Percentiles rank a stretch among this genome's conserved stretches.
phyloP scores from a whole-genome alignment of 2,113 vertebrate species.

The Rallus limicola region DNA sequence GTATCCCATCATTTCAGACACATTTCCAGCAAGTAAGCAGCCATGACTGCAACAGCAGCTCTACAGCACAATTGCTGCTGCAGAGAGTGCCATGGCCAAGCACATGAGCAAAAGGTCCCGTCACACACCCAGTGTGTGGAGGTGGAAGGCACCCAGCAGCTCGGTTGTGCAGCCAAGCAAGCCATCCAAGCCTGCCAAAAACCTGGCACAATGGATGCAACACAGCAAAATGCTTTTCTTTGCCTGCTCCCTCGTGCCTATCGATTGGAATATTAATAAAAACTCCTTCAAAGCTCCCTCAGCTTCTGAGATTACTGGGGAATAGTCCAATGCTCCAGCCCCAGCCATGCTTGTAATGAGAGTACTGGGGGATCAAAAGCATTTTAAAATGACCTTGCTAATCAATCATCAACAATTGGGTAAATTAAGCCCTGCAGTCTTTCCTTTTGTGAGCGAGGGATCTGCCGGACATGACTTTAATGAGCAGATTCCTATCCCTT shows the following conservation, averaged over 20 bases:
- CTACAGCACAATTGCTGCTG: background rate
- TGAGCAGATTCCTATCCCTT: constrained; percentile 63
- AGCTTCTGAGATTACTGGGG: background rate
- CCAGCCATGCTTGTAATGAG: background rate
- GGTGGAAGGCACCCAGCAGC: background rate
- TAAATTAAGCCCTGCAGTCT: constrained; percentile 61
- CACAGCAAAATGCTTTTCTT: background rate
- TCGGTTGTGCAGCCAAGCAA: background rate
- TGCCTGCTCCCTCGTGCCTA: background rate
- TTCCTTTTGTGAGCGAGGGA: background rate
- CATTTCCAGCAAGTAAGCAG: background rate
- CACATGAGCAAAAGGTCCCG: background rate
- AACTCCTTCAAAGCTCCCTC: constrained; percentile 19
- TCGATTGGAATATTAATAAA: constrained; percentile 30
- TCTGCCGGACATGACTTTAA: constrained; percentile 42
- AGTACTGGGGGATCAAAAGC: constrained; percentile 47
- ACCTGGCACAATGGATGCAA: background rate
- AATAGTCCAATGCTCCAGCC: background rate
- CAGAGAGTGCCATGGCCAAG: background rate
- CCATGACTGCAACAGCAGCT: accelerated
- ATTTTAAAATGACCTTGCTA: constrained; percentile 48
- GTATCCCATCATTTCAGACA: background rate
- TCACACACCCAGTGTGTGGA: background rate
- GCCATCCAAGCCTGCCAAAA: background rate
- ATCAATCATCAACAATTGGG: constrained; percentile 45